A percentile compares a stretch with the other conserved stretches of the same genome.
Conservation (phyloP, 2,797 vertebrate genomes). For the Sebastes glaucus region DNA sequence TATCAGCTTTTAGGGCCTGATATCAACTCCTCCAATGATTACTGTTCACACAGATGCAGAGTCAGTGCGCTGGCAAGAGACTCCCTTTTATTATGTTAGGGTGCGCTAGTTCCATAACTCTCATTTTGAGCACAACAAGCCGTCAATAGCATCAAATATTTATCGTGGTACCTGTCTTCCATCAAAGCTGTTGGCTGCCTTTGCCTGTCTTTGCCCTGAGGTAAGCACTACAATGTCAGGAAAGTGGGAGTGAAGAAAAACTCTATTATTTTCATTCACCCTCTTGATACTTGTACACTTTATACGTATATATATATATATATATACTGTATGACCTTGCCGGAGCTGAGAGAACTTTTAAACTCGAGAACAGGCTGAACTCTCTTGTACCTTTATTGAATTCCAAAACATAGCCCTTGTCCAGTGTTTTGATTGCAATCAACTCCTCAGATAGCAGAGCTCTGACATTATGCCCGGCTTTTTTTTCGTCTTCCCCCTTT, state of each 20-base stretch:
- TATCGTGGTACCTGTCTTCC: constrained; percentile 82
- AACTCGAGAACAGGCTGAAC: constrained; percentile 35
- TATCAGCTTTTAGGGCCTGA: constrained; percentile 30
- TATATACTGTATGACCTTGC: constrained; percentile 53
- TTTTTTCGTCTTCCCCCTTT: neutral
- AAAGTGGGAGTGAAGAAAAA: constrained; percentile 52
- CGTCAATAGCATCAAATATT: constrained; percentile 87
- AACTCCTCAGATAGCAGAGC: constrained; percentile 19
- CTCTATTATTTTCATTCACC: constrained; percentile 58
- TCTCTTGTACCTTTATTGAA: constrained; percentile 29
- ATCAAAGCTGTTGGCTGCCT: constrained; percentile 79
- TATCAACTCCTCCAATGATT: constrained; percentile 18
- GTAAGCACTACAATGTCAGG: constrained; percentile 69
- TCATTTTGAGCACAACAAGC: constrained; percentile 62
- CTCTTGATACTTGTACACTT: constrained; percentile 32
- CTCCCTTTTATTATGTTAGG: constrained; percentile 45
- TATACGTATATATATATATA: constrained; percentile 1
- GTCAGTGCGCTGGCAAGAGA: constrained; percentile 8
- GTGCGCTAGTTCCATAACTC: constrained; percentile 33
- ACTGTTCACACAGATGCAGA: constrained; percentile 17
- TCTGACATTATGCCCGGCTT: constrained; percentile 30
- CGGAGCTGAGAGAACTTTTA: constrained; percentile 36
- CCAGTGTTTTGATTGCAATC: constrained; percentile 51
- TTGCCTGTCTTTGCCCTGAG: constrained; percentile 71
- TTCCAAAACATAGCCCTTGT: constrained; percentile 41